These are phyloP conservation scores for Buphagus erythrorhynchus DNA, from an alignment of 2,797 vertebrate species.

Conservation along the genomic window DNA sequence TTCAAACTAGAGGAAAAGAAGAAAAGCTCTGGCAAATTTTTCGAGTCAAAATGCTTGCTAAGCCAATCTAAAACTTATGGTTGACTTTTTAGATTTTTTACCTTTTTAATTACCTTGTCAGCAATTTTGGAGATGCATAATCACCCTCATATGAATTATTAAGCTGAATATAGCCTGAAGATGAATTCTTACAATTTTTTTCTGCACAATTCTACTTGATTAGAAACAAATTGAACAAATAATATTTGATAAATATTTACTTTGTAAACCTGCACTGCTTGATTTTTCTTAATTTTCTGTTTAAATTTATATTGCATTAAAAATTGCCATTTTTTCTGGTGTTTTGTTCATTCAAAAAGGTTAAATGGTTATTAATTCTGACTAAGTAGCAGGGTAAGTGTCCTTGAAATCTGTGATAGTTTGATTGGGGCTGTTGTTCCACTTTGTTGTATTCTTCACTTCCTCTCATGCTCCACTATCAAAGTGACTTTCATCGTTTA, in stretches of 20 bases:
- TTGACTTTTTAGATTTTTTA: neutral
- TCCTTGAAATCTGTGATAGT: neutral
- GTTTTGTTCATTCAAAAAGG: neutral
- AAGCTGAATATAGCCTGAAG: neutral
- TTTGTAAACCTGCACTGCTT: neutral
- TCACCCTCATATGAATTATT: neutral
- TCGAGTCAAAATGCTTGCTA: neutral
- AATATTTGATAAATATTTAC: neutral
- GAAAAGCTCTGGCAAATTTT: neutral
- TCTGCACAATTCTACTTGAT: neutral
- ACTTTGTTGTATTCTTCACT: neutral
- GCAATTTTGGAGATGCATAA: neutral
- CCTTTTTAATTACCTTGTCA: neutral
- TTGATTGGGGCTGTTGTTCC: neutral
- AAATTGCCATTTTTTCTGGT: neutral
- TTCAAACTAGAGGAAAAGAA: neutral
- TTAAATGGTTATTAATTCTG: neutral
- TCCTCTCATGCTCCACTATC: neutral
- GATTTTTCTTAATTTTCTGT: neutral
- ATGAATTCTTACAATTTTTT: neutral
- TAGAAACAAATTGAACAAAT: neutral
- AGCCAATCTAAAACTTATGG: neutral
- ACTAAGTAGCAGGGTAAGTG: neutral
- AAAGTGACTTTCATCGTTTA: neutral
- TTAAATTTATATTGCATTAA: neutral